Conservation (phyloP, 2,797 vertebrate genomes). For the Malacoctenus gilli region DNA sequence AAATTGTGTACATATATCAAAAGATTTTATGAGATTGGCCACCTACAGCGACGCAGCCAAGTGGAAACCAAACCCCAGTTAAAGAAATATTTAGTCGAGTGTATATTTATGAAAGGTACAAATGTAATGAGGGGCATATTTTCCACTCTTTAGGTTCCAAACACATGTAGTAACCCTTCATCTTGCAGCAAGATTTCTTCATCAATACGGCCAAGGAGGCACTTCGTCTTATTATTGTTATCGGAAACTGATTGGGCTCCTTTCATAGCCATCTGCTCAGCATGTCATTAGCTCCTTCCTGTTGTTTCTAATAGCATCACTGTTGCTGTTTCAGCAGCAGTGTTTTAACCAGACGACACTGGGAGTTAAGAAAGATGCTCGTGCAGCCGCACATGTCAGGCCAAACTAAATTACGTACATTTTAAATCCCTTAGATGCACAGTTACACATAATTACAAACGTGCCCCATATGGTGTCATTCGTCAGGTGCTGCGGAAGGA, state of each 20-base stretch:
- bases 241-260: conserved; percentile 30
- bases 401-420: conserved; percentile 25
- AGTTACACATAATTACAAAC: conserved; percentile 24
- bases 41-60: conserved; percentile 38
- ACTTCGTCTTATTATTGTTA: conserved; percentile 34
- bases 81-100: conserved; percentile 35
- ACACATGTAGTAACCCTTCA: conserved; percentile 1
- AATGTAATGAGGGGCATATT: conserved; percentile 15
- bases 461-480: conserved; percentile 25
- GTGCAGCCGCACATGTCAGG: conserved; percentile 18
- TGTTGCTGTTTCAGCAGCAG: conserved; percentile 34
- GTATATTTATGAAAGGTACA: conserved; percentile 1
- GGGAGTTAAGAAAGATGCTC: conserved; percentile 23
- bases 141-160: conserved; percentile 12
- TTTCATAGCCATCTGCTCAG: conserved; percentile 39
- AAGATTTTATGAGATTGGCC: conserved; percentile 49
- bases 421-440: conserved; percentile 25
- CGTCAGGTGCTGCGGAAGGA: conserved; percentile 30
- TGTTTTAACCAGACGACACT: conserved; percentile 5
- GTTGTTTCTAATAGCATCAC: conserved; percentile 34
- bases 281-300: conserved; percentile 29
- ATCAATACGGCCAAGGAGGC: conserved; percentile 11
- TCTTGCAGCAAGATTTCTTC: conserved; percentile 1
- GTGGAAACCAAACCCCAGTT: conserved; percentile 41
- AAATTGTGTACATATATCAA: conserved; percentile 64